Base-by-base conservation (phyloP, 1,140 invertebrate species). In the Zaprionus ornatus region DNA sequence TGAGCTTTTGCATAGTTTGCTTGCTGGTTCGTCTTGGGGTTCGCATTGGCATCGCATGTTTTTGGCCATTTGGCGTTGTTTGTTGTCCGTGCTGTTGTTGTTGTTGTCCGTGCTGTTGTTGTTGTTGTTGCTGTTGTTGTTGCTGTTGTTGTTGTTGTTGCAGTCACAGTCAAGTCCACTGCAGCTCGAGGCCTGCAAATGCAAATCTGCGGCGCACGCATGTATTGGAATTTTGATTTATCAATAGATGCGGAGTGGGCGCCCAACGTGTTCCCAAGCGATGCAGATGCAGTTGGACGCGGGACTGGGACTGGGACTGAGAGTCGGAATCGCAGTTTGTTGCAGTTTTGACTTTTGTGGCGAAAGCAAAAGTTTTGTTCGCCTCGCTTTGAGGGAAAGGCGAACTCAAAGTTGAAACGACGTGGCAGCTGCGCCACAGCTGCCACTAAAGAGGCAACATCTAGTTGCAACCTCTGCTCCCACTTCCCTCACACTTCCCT, bases 141-240 rank as follows among this genome's bases (percentile, higher is more conserved):
- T 54, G 62, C 15, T 60, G 64, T 40, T 35, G 50, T n/a, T 17
- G 40, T 6, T 45, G 52, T 55, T 55, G 55, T 29, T 45, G 57
- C 48, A 60, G 66, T 59, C 66, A 48, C 45, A 74, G 72, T 64
- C 42, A 64, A 59, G 42, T 29, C 40, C 81, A 80, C 59, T 42
- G 17, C 37, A 17, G 52, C 21, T 54, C 25, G 37, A 42, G 65
- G 74, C 84, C 84, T 86, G 76, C 69, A 84, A 88, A 87, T 88
- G 85, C 87, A 81, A 88, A 84, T 88, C 77, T 67, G 15, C 19
- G 25, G 17, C 61, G 64, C 72, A 88, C 85, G 85, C 84, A 88
- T 90, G 67, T 90, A 88, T 90, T 88, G 81, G 85, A 86, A 85
- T 86, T 83, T 88, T 88, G 85, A 88, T 88, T 88, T 88, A 88